Conservation (phyloP, 2,113 vertebrate genomes). For the Nipponia nippon region DNA sequence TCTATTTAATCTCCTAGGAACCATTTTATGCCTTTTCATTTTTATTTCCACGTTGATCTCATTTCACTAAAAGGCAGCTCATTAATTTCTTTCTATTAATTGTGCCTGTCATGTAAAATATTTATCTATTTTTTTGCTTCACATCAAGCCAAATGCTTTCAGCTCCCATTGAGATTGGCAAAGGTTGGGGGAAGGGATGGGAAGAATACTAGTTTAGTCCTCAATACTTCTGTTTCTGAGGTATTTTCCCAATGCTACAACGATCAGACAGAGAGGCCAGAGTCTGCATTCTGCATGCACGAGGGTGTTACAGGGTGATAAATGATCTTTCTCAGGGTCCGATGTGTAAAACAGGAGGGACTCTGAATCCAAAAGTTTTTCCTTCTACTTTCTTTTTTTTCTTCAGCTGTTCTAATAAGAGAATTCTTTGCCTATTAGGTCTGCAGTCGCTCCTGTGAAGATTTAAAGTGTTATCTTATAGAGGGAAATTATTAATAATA, state of each 20-base stretch:
- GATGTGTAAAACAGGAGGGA: background rate
- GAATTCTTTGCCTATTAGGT: background rate
- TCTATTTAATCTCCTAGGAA: conserved; percentile 13
- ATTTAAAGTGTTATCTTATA: background rate
- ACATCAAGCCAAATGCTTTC: background rate
- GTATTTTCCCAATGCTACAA: background rate
- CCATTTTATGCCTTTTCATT: background rate
- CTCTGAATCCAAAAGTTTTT: background rate
- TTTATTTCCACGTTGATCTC: background rate
- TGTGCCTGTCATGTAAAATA: background rate
- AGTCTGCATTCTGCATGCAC: background rate
- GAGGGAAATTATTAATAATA: background rate
- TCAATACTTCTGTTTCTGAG: background rate
- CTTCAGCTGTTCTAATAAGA: background rate
- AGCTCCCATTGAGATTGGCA: background rate
- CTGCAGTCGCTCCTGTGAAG: background rate
- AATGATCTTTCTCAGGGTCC: background rate
- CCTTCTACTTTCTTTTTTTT: background rate
- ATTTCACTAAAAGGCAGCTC: conserved; percentile 1
- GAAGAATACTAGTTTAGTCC: background rate
- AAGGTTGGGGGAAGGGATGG: background rate
- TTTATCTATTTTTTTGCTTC: background rate
- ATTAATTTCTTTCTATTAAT: conserved; percentile 49
- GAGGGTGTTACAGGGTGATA: background rate
- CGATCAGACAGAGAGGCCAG: background rate